Base-by-base conservation (phyloP, 1,140 invertebrate species). In the Pachyrhynchus sulphureomaculatus region DNA sequence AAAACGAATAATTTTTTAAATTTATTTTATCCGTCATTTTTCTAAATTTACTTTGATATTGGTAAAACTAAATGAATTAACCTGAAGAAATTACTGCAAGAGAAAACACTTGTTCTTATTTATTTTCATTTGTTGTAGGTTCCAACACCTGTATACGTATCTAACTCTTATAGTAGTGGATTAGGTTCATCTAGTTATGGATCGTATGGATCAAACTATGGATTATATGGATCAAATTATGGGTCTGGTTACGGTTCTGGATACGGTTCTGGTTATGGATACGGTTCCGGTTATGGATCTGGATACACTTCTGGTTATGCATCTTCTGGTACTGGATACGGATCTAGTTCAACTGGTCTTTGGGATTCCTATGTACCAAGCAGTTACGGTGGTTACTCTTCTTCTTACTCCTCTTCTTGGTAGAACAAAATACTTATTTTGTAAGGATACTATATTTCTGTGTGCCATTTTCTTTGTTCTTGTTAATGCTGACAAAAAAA, bases 301-400 rank as follows among this genome's bases (percentile, higher is more conserved):
- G 18, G 24, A 13, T 48, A 60, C 24, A 26, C 20, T 36, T 45
- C 39, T 12, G 45, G 29, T 23, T 48, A 4, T 12, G 34, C 4
- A 23, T 54, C 34, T 23, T 24, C 36, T 29, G 4, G 12, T 12
- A 20, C 45, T 15, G 18, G 15, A n/a, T 13, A 2, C 8, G 15
- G 34, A 2, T 17, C 21, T 13, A 26, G 21, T 6, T 36, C 34
- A 29, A 18, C 13, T 21, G 47, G 47, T 29, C 47, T 49, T 9
- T 45, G 60, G n/a, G 44, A 45, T 21, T 65, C 63, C 1, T 65
- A 65, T 26, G 34, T 61, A 29, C 59, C 58, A 47, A 66, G 64
- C 24, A 13, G 48, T 13, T 23, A 53, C 21, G 48, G 59, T 29
- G 64, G 64, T 12, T 18, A 45, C 33, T 62, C 51, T 6, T 44